phyloP scores from a whole-genome alignment of 2,888 invertebrate species.

The Agriopis aurantiaria region DNA sequence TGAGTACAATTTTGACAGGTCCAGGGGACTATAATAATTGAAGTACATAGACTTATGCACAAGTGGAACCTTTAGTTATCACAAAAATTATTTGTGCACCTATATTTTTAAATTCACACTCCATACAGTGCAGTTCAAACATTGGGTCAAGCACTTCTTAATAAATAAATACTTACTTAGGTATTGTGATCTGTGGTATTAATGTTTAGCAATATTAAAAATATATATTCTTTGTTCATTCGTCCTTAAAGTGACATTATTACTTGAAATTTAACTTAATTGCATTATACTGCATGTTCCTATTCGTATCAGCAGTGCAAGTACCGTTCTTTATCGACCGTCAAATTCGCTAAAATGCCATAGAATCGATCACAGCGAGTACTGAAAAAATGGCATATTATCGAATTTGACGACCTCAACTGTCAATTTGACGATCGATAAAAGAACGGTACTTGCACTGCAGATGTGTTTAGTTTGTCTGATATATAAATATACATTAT shows the following conservation, averaged over 20 bases:
- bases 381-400: no score
- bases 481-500: no score
- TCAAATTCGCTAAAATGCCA: no score
- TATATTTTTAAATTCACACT: constrained; percentile 3
- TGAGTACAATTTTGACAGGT: no score
- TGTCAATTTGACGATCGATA: no score
- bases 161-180: neutral
- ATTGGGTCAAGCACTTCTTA: constrained; percentile 2
- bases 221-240: neutral
- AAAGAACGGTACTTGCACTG: no score
- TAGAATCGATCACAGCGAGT: no score
- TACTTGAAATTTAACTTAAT: neutral
- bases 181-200: neutral
- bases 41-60: neutral
- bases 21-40: neutral
- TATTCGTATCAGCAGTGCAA: no score
- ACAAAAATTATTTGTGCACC: neutral
- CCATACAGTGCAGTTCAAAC: constrained; percentile 15
- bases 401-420: no score
- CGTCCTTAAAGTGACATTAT: neutral
- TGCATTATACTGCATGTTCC: neutral
- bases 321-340: no score
- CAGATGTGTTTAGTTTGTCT: no score
- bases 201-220: neutral
- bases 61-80: neutral